Percentiles rank a stretch among this genome's conserved stretches.
These are phyloP conservation scores for Columba janthina DNA, from an alignment of 2,113 vertebrate species.

Conservation along the genomic window DNA sequence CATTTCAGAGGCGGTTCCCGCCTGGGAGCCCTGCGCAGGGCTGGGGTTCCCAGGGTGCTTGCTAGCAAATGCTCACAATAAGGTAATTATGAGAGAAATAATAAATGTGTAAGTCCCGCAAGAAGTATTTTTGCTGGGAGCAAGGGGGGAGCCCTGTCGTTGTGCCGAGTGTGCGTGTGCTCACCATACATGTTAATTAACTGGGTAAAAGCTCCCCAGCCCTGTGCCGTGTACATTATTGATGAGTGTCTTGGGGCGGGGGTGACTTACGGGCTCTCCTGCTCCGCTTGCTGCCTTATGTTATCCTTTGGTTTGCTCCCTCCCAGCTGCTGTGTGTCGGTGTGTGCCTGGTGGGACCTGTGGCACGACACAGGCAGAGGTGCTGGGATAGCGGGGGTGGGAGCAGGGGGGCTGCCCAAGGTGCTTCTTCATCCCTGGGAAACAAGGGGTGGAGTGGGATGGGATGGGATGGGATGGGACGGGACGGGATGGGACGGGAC, in stretches of 20 bases:
- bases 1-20: background rate
- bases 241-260: slow-evolving; percentile 61
- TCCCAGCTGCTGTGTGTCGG: background rate
- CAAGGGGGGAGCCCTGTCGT: slow-evolving; percentile 14
- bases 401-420: background rate
- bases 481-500: too few species aligned
- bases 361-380: rapidly evolving
- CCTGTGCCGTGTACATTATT: slow-evolving; percentile 63
- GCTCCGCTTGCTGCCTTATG: background rate
- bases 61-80: slow-evolving; percentile 62
- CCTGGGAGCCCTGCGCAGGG: slow-evolving; percentile 5
- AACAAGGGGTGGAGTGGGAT: background rate
- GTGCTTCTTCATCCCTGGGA: background rate
- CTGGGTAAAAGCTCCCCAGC: slow-evolving; percentile 15
- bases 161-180: slow-evolving; percentile 14
- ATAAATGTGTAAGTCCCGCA: slow-evolving; percentile 73
- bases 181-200: slow-evolving; percentile 66
- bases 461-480: background rate
- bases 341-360: rapidly evolving
- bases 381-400: background rate
- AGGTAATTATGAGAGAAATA: slow-evolving; percentile 74
- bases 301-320: slow-evolving; percentile 3
- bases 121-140: slow-evolving; percentile 68
- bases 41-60: slow-evolving; percentile 47
- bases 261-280: slow-evolving; percentile 42